phyloP scores from a whole-genome alignment of 1,140 invertebrate species.

The Monochamus saltuarius region DNA sequence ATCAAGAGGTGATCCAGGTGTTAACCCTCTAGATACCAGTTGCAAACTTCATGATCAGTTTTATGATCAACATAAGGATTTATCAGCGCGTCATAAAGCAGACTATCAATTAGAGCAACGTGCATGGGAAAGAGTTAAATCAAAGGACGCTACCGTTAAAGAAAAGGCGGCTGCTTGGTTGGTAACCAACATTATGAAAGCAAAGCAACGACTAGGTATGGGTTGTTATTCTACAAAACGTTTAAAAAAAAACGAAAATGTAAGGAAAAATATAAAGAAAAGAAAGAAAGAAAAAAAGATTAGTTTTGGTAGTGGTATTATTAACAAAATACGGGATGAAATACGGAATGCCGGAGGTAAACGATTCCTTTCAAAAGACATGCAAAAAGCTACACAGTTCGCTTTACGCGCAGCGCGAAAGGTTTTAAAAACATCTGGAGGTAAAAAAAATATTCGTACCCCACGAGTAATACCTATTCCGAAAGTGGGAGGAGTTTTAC shows the following conservation, averaged over 20 bases:
- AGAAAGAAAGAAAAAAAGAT: too few species aligned
- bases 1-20: constrained; percentile 27
- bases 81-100: constrained; percentile 47
- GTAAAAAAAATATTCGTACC: constrained; percentile 11
- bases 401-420: too few species aligned
- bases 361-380: constrained; percentile 2
- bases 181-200: constrained; percentile 28
- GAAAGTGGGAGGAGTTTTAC: constrained; percentile 47
- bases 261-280: too few species aligned
- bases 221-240: background rate
- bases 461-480: constrained; percentile 45
- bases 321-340: too few species aligned
- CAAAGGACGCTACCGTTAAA: constrained; percentile 45
- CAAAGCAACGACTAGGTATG: constrained; percentile 34
- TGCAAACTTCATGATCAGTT: constrained; percentile 55
- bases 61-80: constrained; percentile 47
- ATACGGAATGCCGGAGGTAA: too few species aligned
- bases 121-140: constrained; percentile 48
- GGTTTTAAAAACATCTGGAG: background rate
- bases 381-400: constrained; percentile 12
- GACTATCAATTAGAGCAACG: constrained; percentile 49
- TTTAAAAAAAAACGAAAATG: too few species aligned
- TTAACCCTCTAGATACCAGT: constrained; percentile 53
- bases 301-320: too few species aligned
- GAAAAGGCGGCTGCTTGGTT: constrained; percentile 42